These are phyloP conservation scores for Diachasma alloeum DNA, from an alignment of 1,140 invertebrate genomes.

Conservation along the genomic window DNA sequence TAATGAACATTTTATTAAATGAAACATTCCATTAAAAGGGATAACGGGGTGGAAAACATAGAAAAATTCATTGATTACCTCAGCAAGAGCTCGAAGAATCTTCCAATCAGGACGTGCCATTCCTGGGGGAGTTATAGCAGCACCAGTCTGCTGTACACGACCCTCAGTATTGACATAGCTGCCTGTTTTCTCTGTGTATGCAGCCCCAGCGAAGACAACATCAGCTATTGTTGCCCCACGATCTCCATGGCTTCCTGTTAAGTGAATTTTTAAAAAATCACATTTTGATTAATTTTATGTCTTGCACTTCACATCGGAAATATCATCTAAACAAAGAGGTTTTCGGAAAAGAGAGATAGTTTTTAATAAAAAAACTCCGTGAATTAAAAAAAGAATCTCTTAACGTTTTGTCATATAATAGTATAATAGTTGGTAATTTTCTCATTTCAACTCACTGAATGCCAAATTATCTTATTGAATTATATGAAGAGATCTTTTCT, in stretches of 20 bases:
- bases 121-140: slow-evolving; percentile 93
- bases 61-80: slow-evolving; percentile 64
- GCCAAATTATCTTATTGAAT: too few relatives aligned
- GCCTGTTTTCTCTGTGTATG: slow-evolving; percentile 97
- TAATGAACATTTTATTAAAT: too few relatives aligned
- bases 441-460: too few relatives aligned
- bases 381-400: too few relatives aligned
- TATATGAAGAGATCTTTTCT: too few relatives aligned
- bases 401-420: too few relatives aligned
- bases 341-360: too few relatives aligned
- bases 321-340: too few relatives aligned
- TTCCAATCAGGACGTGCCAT: slow-evolving; percentile 98
- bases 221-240: slow-evolving; percentile 92
- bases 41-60: not conserved
- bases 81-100: slow-evolving; percentile 89
- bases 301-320: too few relatives aligned
- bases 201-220: slow-evolving; percentile 93
- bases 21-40: too few relatives aligned
- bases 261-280: not conserved
- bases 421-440: too few relatives aligned
- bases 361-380: too few relatives aligned
- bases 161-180: slow-evolving; percentile 99
- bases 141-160: slow-evolving; percentile 90
- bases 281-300: not conserved
- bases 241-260: slow-evolving; percentile 94